These are phyloP conservation scores for Craterocephalus amniculus DNA, from an alignment of 2,797 vertebrate genomes.

Conservation along the genomic window DNA sequence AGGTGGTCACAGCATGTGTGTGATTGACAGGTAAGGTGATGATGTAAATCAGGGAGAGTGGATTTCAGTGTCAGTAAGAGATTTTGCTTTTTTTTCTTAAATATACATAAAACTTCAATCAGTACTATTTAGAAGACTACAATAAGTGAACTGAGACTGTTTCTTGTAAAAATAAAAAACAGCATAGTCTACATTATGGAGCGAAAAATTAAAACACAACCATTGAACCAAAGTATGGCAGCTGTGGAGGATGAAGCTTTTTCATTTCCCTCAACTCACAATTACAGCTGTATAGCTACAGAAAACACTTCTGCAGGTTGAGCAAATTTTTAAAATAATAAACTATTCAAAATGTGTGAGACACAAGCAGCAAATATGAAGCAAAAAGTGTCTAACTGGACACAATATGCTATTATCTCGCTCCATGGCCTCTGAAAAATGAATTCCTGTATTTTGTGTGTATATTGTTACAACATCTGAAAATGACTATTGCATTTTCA, in stretches of 20 bases:
- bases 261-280: not conserved
- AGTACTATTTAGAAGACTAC: not conserved
- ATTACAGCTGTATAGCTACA: too few species aligned
- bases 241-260: not conserved
- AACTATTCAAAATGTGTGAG: too few species aligned
- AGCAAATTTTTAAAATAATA: too few species aligned
- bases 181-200: constrained; percentile 10
- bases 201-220: too few species aligned
- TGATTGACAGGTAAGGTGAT: constrained; percentile 61
- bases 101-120: constrained; percentile 27
- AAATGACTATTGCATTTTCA: too few species aligned
- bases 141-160: constrained; percentile 1
- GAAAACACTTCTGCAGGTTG: too few species aligned
- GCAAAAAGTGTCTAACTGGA: not conserved
- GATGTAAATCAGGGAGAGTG: constrained; percentile 26
- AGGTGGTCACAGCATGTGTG: constrained; percentile 10
- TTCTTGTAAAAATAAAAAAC: not conserved
- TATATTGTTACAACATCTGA: not conserved
- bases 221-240: not conserved
- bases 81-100: constrained; percentile 26
- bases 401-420: too few species aligned
- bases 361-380: not conserved
- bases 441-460: too few species aligned
- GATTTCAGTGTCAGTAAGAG: constrained; percentile 16
- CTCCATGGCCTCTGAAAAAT: not conserved